Percentiles rank a stretch among this genome's conserved stretches.
These are phyloP conservation scores for Festucalex cinctus DNA, from an alignment of 2,113 vertebrate species.

Conservation along the genomic window DNA sequence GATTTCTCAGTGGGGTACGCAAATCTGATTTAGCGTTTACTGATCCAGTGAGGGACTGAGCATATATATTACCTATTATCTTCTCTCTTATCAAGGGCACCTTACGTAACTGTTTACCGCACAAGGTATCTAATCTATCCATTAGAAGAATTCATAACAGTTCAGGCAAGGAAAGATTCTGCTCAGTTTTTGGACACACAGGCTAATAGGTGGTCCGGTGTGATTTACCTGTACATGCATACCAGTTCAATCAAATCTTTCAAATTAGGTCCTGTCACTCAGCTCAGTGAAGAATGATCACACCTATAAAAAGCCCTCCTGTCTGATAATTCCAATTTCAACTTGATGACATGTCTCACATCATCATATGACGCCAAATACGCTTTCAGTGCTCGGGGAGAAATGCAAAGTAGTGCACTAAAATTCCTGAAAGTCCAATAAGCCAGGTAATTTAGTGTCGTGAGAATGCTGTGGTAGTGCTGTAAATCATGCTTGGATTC, in stretches of 20 bases:
- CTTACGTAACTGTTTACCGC: slow-evolving; percentile 8
- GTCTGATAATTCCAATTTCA: slow-evolving; percentile 62
- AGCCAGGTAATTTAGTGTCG: slow-evolving; percentile 71
- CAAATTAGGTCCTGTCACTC: slow-evolving; percentile 51
- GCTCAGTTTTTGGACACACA: slow-evolving; percentile 1
- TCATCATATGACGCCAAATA: slow-evolving; percentile 60
- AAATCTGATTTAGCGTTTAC: slow-evolving; percentile 6
- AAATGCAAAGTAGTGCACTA: slow-evolving; percentile 66
- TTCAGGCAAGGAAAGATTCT: slow-evolving; percentile 6
- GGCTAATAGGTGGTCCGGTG: slow-evolving; percentile 34
- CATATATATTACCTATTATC: slow-evolving; percentile 13
- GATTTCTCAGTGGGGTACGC: background rate
- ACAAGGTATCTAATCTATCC: slow-evolving; percentile 10
- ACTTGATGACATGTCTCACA: slow-evolving; percentile 51
- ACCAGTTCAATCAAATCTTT: slow-evolving; percentile 54
- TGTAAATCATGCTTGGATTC: slow-evolving; percentile 68
- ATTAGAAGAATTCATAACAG: slow-evolving; percentile 13
- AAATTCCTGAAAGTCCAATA: slow-evolving; percentile 67
- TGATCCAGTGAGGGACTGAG: background rate
- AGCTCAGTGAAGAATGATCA: slow-evolving; percentile 51
- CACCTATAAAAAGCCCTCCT: slow-evolving; percentile 55
- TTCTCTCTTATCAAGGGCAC: slow-evolving; percentile 12
- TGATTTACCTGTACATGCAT: slow-evolving; percentile 45
- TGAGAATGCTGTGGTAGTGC: slow-evolving; percentile 47
- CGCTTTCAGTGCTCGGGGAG: slow-evolving; percentile 39